A percentile compares a stretch with the other conserved stretches of the same genome.
phyloP scores from a whole-genome alignment of 2,888 invertebrate genomes.

The Drosophila maculinotata region DNA sequence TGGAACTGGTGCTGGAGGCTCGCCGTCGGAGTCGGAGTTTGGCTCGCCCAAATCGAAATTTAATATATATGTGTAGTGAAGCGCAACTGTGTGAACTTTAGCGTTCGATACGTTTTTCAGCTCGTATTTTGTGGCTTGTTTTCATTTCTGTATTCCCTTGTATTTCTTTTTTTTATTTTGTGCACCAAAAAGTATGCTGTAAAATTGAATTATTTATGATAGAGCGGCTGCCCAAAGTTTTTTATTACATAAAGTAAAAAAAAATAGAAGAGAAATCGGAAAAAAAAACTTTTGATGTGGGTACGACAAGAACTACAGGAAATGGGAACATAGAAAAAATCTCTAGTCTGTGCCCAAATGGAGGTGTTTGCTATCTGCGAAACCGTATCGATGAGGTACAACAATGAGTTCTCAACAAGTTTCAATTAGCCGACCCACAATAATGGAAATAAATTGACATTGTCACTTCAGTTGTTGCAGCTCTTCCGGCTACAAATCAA shows the following conservation, averaged over 20 bases:
- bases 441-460: conserved; percentile 79
- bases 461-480: conserved; percentile 58
- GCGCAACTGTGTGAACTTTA: conserved; percentile 66
- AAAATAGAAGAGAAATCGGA: conserved; percentile 6
- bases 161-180: conserved; percentile 4
- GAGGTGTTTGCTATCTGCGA: conserved; percentile 25
- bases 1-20: conserved; percentile 3
- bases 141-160: conserved; percentile 9
- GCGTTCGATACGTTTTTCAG: conserved; percentile 32
- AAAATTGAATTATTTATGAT: conserved; percentile 77
- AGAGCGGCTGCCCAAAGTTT: conserved; percentile 49
- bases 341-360: conserved; percentile 1
- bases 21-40: conserved; percentile 25
- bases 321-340: conserved; percentile 21
- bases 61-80: conserved; percentile 74
- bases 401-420: conserved; percentile 53
- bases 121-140: conserved; percentile 51
- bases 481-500: conserved; percentile 67
- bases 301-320: conserved; percentile 49
- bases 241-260: conserved; percentile 34
- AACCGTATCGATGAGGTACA: conserved; percentile 9
- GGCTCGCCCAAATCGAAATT: conserved; percentile 70
- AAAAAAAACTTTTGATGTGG: conserved; percentile 43
- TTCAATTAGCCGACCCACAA: conserved; percentile 67
- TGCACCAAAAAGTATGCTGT: conserved; percentile 45